Base-by-base conservation (phyloP, 2,888 invertebrate genomes). In the Notodonta ziczac region DNA sequence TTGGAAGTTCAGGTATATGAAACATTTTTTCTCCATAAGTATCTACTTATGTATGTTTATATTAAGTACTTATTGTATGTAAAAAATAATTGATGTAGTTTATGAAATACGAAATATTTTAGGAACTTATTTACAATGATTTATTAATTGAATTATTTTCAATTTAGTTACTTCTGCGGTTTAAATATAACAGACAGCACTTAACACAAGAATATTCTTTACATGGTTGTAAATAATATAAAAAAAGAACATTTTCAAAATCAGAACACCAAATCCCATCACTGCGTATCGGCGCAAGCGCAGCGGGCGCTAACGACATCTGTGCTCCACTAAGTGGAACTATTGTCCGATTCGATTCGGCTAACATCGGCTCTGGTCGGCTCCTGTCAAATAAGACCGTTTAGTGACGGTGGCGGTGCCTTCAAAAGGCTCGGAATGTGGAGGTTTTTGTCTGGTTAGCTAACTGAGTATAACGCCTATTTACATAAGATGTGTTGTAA, bases 291-390 rank as follows among this genome's bases (percentile, higher is more conserved):
- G 69, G 76, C 77, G 80, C 77, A 69, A 65, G 74, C 91, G 78
- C 91, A 91, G 91, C 91, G 83, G 89, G 91, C 81, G 84, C 86
- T 91, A 93, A 91, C 91, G 92, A 92, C 92, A 92, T 93, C 92
- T 93, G 83, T 88, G 81, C 77, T 84, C 78, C 83, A 81, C 87
- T 91, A 91, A 93, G 87, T 91, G 82, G 89, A 88, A 91, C 87
- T 84, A 87, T 93, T 92, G 90, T 91, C 62, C 67, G 77, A 93
- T 93, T 93, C 82, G 93, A 79, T 81, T 83, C 91, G 89, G 88
- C 80, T 75, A 73, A 76, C 76, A 74, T 84, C 83, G 82, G 80
- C 70, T 69, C 69, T 44, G 24, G 87, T 84, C 90, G 90, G 88
- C 85, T 72, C 87, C 84, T 87, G 85, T 89, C 88, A 86, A 87